These are phyloP conservation scores for Orthosia cruda DNA, from an alignment of 2,888 invertebrate genomes.

Conservation along the genomic window DNA sequence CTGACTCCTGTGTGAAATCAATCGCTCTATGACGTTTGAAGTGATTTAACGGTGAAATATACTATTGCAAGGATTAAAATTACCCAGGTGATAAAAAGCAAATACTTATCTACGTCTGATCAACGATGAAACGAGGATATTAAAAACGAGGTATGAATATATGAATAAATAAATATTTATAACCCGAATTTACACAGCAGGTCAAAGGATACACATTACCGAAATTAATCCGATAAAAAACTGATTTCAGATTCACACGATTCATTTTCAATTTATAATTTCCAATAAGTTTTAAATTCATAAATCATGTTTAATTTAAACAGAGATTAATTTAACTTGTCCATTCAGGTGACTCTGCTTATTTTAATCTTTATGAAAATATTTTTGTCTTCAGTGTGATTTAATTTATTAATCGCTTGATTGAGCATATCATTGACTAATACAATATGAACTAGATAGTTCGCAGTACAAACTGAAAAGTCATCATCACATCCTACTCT, in stretches of 20 bases:
- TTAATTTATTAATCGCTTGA: neutral
- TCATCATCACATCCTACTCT: conserved; percentile 23
- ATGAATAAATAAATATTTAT: too few species aligned
- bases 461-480: neutral
- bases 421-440: neutral
- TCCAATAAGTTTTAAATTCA: conserved; percentile 6
- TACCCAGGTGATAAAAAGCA: too few species aligned
- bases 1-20: too few species aligned
- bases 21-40: too few species aligned
- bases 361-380: conserved; percentile 4
- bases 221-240: conserved; percentile 20
- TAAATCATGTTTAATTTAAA: conserved; percentile 5
- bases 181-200: neutral
- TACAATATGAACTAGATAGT: neutral
- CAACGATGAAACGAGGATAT: too few species aligned
- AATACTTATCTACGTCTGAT: too few species aligned
- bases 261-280: conserved; percentile 23
- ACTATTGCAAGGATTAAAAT: too few species aligned
- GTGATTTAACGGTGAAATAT: too few species aligned
- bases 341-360: neutral
- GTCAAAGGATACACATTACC: conserved; percentile 18
- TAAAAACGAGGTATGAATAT: neutral
- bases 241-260: conserved; percentile 12
- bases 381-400: neutral
- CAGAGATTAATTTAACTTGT: conserved; percentile 5